Base-by-base conservation (phyloP, 2,888 invertebrate species). In the Bhutanitis thaidina region DNA sequence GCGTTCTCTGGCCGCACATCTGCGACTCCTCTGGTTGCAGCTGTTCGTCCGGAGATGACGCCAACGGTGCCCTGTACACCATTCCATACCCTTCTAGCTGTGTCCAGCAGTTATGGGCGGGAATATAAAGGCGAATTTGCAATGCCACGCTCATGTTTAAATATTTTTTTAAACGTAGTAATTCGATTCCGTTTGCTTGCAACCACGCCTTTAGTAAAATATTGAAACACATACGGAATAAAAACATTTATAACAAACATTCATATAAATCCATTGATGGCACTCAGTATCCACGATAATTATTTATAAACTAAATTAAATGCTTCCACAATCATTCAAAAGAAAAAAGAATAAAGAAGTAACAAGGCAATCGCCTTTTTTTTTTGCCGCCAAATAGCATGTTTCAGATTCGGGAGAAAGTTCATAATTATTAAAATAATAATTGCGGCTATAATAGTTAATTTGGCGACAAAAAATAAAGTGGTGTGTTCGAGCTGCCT, bases 1-100 rank as follows among this genome's bases (percentile, higher is more conserved):
- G 97, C 96, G 94, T 97, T 97, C 94, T 97, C 96, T 92, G 96
- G 91, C 90, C 94, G 93, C 89, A 77, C 55, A 55, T 84, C 85
- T 62, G 74, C 60, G 55, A 60, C 69, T 76, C 78, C 63, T 54
- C 61, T 61, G 60, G 60, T 58, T 61, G 67, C 62, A 55, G 66
- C 59, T 63, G 65, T 74, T 81, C 87, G 75, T 62, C 74, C 13
- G 43, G 52, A 20, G 52, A 34, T 8, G 44, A 44, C 79, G 77
- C 58, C 68, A 68, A 69, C 71, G 79, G 73, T 60, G 73, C 76
- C 87, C 87, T 88, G 85, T 69, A 74, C 80, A 84, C 80, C 83
- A 81, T 77, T 77, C 69, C 77, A 74, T 71, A 67, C 58, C 72
- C 71, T 77, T 85, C 78, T 82, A 83, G 74, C 73, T 75, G 74